Evolutionary conservation across 2,113 vertebrate species (phyloP), one percentile per base, ranked within the genome.

Genomic region (Athene noctua): DNA sequence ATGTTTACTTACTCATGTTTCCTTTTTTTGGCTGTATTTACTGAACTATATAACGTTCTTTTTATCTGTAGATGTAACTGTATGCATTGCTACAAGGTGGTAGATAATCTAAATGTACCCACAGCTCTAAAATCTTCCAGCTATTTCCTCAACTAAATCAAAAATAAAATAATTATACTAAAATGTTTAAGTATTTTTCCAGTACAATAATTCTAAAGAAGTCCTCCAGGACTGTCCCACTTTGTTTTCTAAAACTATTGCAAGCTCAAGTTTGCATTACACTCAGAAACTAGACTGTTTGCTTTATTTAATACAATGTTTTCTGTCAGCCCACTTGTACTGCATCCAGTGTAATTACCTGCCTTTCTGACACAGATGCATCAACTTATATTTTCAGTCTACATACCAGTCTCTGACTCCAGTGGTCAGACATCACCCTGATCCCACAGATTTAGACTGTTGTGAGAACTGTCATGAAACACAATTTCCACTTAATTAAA

Each of bases 1-100:
- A 82, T 91, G 94, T 89, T 92, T 91, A 92, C 78, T 80, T 81
- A 75, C 44, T 85, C 30, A 8, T 62, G 63, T 92, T 92, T 87
- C 83, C 54, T 59, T 82, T 86, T 83, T 86, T 80, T 94, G 23
- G 22, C 29, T 55, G 14, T 85, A 85, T 97, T 95, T 95, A 70
- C 78, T 81, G 66, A 95, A 89, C 73, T 68, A 27, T 46, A 61
- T 42, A 55, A 75, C 34, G 94, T 94, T 65, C 18, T 89, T 94
- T 93, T 91, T n/a, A 54, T 58, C 44, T 46, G n/a, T n/a, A 68
- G 62, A 25, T 65, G 47, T 65, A 80, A 85, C 47, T 38, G 19
- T n/a, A 67, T 58, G 54, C 29, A 66, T 54, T 84, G 72, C 29
- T 90, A 49, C 54, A 84, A 68, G 63, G 25, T 68, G 18, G 16